A percentile compares a stretch with the other conserved stretches of the same genome.
phyloP scores from a whole-genome alignment of 2,113 vertebrate species.

The Tamias sibiricus region DNA sequence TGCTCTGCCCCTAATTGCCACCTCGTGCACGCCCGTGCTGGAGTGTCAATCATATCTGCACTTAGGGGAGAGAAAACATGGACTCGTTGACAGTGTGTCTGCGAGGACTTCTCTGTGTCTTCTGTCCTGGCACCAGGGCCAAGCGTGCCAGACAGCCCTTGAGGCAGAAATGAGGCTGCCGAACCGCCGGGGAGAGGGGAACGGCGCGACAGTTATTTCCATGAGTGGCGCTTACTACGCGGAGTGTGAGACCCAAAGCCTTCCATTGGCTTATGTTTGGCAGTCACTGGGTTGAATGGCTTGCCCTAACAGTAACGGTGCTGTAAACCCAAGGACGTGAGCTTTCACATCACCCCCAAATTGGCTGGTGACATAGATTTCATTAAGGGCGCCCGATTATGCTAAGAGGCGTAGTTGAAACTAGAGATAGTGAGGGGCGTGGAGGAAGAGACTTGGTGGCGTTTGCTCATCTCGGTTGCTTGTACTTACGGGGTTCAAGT shows the following conservation, averaged over 20 bases:
- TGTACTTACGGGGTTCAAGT: neutral
- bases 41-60: neutral
- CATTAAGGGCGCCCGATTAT: slow-evolving; percentile 56
- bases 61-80: neutral
- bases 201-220: slow-evolving; percentile 34
- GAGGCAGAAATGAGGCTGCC: neutral
- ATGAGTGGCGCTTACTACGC: neutral
- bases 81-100: neutral
- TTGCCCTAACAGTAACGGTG: neutral
- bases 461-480: neutral
- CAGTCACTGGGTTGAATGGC: slow-evolving; percentile 18
- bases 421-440: neutral
- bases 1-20: neutral
- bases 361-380: slow-evolving; percentile 55
- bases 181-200: neutral
- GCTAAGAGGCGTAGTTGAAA: slow-evolving; percentile 36
- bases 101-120: neutral
- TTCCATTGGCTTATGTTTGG: slow-evolving; percentile 49
- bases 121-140: neutral
- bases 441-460: neutral
- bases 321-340: slow-evolving; percentile 50
- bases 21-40: neutral
- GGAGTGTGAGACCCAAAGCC: neutral
- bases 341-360: slow-evolving; percentile 62
- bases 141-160: neutral